Percentiles rank a stretch among this genome's conserved stretches.
These are phyloP conservation scores for Fragum fragum DNA, from an alignment of 2,888 invertebrate species.

Conservation along the genomic window DNA sequence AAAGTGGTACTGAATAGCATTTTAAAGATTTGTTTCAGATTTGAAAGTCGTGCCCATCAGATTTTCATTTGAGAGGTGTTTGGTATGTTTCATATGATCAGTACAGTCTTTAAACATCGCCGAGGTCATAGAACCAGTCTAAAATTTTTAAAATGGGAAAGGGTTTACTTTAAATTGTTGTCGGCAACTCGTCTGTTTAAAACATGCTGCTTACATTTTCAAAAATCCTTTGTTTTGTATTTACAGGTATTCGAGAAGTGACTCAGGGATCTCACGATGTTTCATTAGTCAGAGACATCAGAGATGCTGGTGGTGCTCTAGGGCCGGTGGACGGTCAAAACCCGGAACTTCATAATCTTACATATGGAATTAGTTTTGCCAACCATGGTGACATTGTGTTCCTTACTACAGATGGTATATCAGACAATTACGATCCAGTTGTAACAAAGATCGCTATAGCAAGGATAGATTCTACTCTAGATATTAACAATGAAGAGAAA, in stretches of 20 bases:
- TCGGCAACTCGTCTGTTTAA: too few relatives aligned
- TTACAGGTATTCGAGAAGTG: slow-evolving; percentile 91
- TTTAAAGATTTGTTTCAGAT: too few relatives aligned
- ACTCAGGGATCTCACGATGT: slow-evolving; percentile 94
- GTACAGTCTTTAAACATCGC: too few relatives aligned
- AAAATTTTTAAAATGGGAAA: too few relatives aligned
- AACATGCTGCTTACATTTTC: too few relatives aligned
- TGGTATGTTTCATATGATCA: too few relatives aligned
- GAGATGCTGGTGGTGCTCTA: slow-evolving; percentile 95
- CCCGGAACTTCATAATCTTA: slow-evolving; percentile 95
- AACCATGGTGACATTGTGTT: slow-evolving; percentile 94
- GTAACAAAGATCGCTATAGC: slow-evolving; percentile 94
- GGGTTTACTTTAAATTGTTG: too few relatives aligned
- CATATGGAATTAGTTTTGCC: slow-evolving; percentile 93
- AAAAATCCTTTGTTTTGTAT: too few relatives aligned
- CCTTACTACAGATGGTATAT: slow-evolving; percentile 95
- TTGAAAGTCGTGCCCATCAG: too few relatives aligned
- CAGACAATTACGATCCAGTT: slow-evolving; percentile 96
- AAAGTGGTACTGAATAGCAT: too few relatives aligned
- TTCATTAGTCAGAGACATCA: slow-evolving; percentile 93
- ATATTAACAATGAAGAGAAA: slow-evolving; percentile 28
- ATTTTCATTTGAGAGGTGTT: too few relatives aligned
- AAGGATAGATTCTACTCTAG: slow-evolving; percentile 25
- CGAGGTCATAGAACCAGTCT: too few relatives aligned
- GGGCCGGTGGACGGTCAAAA: slow-evolving; percentile 94